Percentiles rank a stretch among this genome's conserved stretches.
Evolutionary conservation across 1,140 invertebrate species (phyloP).

Genomic region (Helicoverpa zea): DNA sequence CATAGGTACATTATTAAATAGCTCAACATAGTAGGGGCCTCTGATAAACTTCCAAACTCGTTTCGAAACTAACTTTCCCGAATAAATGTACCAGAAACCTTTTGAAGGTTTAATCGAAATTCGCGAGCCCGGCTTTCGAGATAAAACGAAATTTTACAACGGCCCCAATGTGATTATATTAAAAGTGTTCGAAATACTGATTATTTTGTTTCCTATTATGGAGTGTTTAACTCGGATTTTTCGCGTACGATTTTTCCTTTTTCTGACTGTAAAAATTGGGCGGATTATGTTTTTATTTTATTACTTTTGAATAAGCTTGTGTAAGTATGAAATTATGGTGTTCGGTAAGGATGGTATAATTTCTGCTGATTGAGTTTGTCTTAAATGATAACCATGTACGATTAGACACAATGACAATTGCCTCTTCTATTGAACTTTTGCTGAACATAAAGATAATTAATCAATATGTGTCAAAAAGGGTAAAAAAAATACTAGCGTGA

Average conservation of each 20-base stretch:
- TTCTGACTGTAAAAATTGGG: neutral
- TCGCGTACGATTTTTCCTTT: neutral
- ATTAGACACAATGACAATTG: too few species aligned
- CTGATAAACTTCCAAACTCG: conserved; percentile 65
- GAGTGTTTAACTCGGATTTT: conserved; percentile 30
- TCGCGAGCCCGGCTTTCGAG: conserved; percentile 57
- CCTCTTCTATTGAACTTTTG: too few species aligned
- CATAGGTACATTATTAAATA: neutral
- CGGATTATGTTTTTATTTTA: neutral
- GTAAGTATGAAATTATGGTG: too few species aligned
- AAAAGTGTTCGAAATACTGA: conserved; percentile 43
- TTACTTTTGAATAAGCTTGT: too few species aligned
- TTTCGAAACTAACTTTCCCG: conserved; percentile 67
- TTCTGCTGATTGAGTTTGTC: too few species aligned
- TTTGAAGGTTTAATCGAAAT: conserved; percentile 73
- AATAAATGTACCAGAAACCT: conserved; percentile 75
- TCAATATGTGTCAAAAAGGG: too few species aligned
- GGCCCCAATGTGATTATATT: conserved; percentile 57
- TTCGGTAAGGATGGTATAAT: too few species aligned
- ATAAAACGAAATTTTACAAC: conserved; percentile 71
- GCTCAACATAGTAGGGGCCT: conserved; percentile 56
- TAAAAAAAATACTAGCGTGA: too few species aligned
- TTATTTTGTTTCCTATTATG: conserved; percentile 35
- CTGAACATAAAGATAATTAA: too few species aligned
- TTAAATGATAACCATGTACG: too few species aligned